Evolutionary conservation across 2,888 invertebrate species (phyloP), one percentile per base, ranked within the genome.

Genomic region (Papilio gigon): DNA sequence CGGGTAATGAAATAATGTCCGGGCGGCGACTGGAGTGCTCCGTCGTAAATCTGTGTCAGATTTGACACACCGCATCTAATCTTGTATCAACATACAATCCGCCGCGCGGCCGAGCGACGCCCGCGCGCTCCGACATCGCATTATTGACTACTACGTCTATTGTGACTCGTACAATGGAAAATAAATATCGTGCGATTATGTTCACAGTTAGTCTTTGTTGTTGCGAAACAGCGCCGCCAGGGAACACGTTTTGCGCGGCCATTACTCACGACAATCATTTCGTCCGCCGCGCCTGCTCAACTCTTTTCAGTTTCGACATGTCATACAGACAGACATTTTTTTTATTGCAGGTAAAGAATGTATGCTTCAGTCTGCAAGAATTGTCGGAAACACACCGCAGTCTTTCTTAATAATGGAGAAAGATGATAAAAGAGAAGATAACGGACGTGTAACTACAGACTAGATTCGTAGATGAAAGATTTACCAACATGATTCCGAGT

Each of bases 51-150:
- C 78, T 74, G 70, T 71, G 73, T 76, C 76, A 74, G 71, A 69
- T 75, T 73, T 73, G 76, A 76, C 74, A 72, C 67, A 68, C 76
- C 77, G 70, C 75, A 70, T 76, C 78, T 77, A 78, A 78, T 80
- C 78, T 76, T 70, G 72, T 74, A 78, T 78, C 79, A 78, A 77
- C 76, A 75, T 73, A 72, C 73, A 70, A 70, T 68, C 71, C 72
- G 73, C 59, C 61, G 50, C 25, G 42, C 22, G 47, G n/a, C 47
- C 22, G 4, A 6, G 12, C 47, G 47, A 47, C 44, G 6, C n/a
- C n/a, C n/a, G n/a, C n/a, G n/a, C n/a, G 67, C 66, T 74, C 71
- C 71, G 74, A 75, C 74, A 73, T 72, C 67, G 74, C 74, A 73
- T 72, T 75, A 79, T 78, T 76, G 75, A 77, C 75, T 76, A 73